Conservation (phyloP, 2,888 invertebrate species). For the Synanthedon tipuliformis region DNA sequence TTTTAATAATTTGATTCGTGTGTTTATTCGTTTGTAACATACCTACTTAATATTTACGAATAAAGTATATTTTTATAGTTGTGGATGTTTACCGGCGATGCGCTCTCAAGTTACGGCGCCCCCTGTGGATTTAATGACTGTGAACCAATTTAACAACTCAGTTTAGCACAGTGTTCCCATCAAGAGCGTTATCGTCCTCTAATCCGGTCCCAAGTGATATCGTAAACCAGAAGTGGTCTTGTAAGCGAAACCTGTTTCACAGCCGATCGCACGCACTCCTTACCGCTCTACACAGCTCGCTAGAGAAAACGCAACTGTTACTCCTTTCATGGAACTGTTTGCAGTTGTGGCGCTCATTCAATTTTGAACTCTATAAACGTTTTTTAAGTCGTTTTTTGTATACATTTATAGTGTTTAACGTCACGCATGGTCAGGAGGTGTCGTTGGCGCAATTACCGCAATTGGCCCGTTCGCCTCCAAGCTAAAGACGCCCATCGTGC, state of each 20-base stretch:
- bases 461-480: conserved; percentile 62
- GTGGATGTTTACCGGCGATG: conserved; percentile 27
- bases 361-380: conserved; percentile 27
- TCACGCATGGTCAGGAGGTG: conserved; percentile 63
- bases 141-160: conserved; percentile 49
- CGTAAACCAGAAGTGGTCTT: conserved; percentile 63
- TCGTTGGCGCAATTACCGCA: conserved; percentile 64
- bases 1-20: too few species aligned
- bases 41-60: conserved; percentile 3
- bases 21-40: too few species aligned
- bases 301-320: conserved; percentile 30
- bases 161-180: conserved; percentile 56
- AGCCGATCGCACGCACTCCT: conserved; percentile 48
- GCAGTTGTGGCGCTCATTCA: conserved; percentile 16
- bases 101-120: conserved; percentile 29
- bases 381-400: conserved; percentile 31
- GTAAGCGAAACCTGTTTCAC: conserved; percentile 56
- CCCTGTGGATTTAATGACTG: conserved; percentile 44
- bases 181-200: conserved; percentile 59
- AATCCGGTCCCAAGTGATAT: conserved; percentile 62
- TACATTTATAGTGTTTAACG: conserved; percentile 35
- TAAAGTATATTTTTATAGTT: conserved; percentile 17
- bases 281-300: conserved; percentile 22
- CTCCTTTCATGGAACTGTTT: conserved; percentile 22
- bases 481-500: conserved; percentile 58